Evolutionary conservation across 2,888 invertebrate genomes (phyloP).

Genomic region (Ptychoptera albimana): DNA sequence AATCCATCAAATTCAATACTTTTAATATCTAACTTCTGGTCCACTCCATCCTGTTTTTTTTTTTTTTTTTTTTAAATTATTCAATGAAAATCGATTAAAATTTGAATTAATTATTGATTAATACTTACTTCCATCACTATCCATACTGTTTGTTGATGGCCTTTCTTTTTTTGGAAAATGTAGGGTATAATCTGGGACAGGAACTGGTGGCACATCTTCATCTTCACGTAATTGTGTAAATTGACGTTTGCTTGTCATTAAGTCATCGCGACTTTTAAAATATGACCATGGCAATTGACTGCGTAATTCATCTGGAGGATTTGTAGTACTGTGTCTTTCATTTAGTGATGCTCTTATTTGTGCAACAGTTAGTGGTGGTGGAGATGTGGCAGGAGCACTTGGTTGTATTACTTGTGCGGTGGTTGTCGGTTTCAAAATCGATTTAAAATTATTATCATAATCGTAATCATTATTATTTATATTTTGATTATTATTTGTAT

Average conservation of each 20-base stretch:
- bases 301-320: conserved; percentile 31
- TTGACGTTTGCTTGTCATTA: conserved; percentile 19
- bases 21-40: too few relatives aligned
- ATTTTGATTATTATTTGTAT: too few relatives aligned
- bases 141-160: conserved; percentile 9
- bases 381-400: background rate
- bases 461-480: background rate
- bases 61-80: too few relatives aligned
- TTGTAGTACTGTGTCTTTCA: background rate
- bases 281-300: conserved; percentile 47
- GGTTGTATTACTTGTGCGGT: background rate
- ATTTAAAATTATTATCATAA: background rate
- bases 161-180: conserved; percentile 28
- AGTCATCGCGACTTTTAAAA: conserved; percentile 29
- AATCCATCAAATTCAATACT: too few relatives aligned
- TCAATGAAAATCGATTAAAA: too few relatives aligned
- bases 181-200: conserved; percentile 41
- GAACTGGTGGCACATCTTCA: conserved; percentile 41
- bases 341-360: background rate
- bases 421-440: background rate
- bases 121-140: background rate
- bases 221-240: conserved; percentile 30
- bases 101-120: too few relatives aligned
- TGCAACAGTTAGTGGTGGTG: background rate
- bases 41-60: too few relatives aligned